These are phyloP conservation scores for Embiotoca jacksoni DNA, from an alignment of 2,113 vertebrate species.

Conservation along the genomic window DNA sequence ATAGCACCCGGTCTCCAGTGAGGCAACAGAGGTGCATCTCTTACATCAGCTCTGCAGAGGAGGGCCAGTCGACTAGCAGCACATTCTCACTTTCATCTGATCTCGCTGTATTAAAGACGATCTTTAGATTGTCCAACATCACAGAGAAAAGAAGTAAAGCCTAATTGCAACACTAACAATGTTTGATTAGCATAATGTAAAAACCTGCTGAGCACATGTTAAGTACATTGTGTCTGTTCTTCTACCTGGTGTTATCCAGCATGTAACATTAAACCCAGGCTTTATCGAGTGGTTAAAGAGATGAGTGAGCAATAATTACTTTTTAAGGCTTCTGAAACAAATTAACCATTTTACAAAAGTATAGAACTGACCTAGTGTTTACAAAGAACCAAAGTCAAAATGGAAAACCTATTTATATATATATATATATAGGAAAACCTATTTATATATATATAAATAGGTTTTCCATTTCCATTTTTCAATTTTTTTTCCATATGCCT, in stretches of 20 bases:
- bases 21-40: slow-evolving; percentile 80
- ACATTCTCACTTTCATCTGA: slow-evolving; percentile 70
- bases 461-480: too few species aligned
- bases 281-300: slow-evolving; percentile 69
- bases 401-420: neutral
- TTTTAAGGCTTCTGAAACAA: slow-evolving; percentile 39
- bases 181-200: slow-evolving; percentile 72
- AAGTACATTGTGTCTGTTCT: slow-evolving; percentile 40
- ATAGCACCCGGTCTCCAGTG: slow-evolving; percentile 77
- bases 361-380: neutral
- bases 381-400: too few species aligned
- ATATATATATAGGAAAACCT: too few species aligned
- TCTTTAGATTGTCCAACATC: slow-evolving; percentile 69
- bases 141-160: slow-evolving; percentile 64
- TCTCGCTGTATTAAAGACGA: slow-evolving; percentile 57
- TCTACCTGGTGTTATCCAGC: slow-evolving; percentile 54
- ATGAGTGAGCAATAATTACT: slow-evolving; percentile 66
- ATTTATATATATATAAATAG: too few species aligned
- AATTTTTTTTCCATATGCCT: too few species aligned
- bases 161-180: slow-evolving; percentile 62
- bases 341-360: slow-evolving; percentile 25
- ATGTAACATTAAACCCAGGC: slow-evolving; percentile 60
- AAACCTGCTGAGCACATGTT: slow-evolving; percentile 70
- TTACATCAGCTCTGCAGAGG: slow-evolving; percentile 78
- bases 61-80: slow-evolving; percentile 56